Evolutionary conservation across 2,797 vertebrate genomes (phyloP).

Genomic region (Ptychadena robeensis): DNA sequence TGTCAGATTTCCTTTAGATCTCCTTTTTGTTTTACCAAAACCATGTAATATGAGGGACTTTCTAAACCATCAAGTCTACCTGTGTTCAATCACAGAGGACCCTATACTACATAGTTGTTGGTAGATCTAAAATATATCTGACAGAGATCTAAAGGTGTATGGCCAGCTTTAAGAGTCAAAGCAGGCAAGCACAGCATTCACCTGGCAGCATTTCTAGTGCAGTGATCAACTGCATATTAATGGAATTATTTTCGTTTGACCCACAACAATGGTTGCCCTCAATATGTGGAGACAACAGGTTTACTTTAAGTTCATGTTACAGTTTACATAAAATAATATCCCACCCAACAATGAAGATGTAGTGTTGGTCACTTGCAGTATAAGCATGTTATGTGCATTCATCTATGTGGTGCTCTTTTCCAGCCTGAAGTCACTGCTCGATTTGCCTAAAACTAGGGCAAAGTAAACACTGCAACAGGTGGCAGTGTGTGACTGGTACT

Average conservation of each 20-base stretch:
- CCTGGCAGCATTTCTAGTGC: neutral
- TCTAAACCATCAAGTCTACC: too few species aligned
- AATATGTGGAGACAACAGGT: neutral
- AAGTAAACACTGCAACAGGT: too few species aligned
- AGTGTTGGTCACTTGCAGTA: neutral
- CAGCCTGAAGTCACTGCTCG: neutral
- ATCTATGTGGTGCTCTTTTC: neutral
- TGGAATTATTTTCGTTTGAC: neutral
- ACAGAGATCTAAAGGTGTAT: too few species aligned
- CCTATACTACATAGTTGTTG: too few species aligned
- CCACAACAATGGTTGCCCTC: neutral
- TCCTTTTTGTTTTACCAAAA: too few species aligned
- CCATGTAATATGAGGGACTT: too few species aligned
- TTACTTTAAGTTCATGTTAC: slow-evolving; percentile 64
- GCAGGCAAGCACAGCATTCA: too few species aligned
- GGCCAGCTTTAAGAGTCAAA: too few species aligned
- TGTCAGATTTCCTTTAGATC: too few species aligned
- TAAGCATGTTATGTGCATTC: neutral
- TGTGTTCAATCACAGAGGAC: too few species aligned
- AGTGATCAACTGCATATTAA: neutral
- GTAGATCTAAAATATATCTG: too few species aligned
- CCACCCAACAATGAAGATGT: neutral
- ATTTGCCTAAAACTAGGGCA: neutral
- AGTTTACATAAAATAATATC: slow-evolving; percentile 68
- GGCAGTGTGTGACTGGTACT: too few species aligned